Base-by-base conservation (phyloP, 1,140 invertebrate species). In the Trichoplusia ni region DNA sequence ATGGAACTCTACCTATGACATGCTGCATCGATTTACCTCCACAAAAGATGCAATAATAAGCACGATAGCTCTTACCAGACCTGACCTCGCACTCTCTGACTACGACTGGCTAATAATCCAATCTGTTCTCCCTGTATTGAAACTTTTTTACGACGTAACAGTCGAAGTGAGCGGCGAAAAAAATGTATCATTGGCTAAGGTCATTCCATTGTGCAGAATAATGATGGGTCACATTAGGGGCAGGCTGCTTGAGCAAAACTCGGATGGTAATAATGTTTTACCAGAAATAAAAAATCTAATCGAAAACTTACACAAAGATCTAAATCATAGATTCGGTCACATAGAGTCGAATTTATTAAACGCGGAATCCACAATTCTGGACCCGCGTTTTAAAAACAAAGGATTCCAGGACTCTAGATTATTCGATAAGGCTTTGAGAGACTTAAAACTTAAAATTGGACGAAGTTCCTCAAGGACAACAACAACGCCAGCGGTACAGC, bases 371-470 rank as follows among this genome's bases (percentile, higher is more conserved):
- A 69, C 67, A 1, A 63, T 68, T 13, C 14, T 68, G 14, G 66
- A 68, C 18, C 66, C 66, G 6, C 9, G 66, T 11, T 68, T 68
- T 25, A 63, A 59, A 42, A 7, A 37, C 33, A 11, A 49, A 21
- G 66, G 16, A 9, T 68, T 63, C 19, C 23, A 0, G 16, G 38
- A 7, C 11, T 4, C 6, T 7, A 9, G 16, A 16, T 9, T n/a
- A 11, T 40, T 6, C 18, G 25, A 16, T 8, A 40, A 23, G 5
- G 35, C 53, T 9, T 13, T 40, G 14, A 4, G 7, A 29, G 3
- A 49, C 5, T 49, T 38, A 11, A 38, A 38, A 38, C 11, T 13
- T 9, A 38, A 38, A 38, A 16, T 38, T 38, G 35, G 35, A 31
- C 27, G 27, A 9, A n/a, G 7, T 31, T 31, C 27, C n/a, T 31